phyloP scores from a whole-genome alignment of 2,888 invertebrate species.

The Cinara cedri region DNA sequence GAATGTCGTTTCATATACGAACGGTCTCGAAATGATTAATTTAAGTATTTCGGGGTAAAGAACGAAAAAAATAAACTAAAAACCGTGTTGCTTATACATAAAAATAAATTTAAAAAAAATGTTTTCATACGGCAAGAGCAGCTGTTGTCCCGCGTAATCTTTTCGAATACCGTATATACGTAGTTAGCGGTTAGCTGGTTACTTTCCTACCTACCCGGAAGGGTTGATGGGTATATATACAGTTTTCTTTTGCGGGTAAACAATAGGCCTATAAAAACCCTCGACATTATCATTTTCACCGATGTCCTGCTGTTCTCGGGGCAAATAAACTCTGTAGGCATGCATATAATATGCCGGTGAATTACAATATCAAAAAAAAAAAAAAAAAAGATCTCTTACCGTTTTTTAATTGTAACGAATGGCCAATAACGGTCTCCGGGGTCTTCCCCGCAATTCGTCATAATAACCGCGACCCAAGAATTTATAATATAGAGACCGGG shows the following conservation, averaged over 20 bases:
- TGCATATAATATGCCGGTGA: not conserved
- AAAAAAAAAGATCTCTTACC: constrained; percentile 32
- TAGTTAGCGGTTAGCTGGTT: constrained; percentile 24
- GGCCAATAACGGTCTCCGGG: constrained; percentile 54
- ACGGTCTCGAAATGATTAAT: too few relatives aligned
- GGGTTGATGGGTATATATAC: constrained; percentile 24
- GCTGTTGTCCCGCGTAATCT: constrained; percentile 8
- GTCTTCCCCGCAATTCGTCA: constrained; percentile 37
- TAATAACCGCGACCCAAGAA: constrained; percentile 29
- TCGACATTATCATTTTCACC: constrained; percentile 54
- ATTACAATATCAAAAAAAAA: constrained; percentile 24
- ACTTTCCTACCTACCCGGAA: constrained; percentile 16
- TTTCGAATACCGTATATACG: not conserved
- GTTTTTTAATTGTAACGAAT: constrained; percentile 57
- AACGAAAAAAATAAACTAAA: not conserved
- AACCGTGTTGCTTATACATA: not conserved
- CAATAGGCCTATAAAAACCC: constrained; percentile 48
- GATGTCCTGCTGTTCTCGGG: constrained; percentile 51
- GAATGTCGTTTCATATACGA: too few relatives aligned
- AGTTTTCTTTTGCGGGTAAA: constrained; percentile 47
- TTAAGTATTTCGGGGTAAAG: not conserved
- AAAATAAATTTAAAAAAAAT: too few relatives aligned
- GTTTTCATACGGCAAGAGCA: not conserved
- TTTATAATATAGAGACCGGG: too few relatives aligned
- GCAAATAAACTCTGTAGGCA: constrained; percentile 33